A percentile compares a stretch with the other conserved stretches of the same genome.
phyloP scores from a whole-genome alignment of 2,888 invertebrate genomes.

The Pterostichus niger region DNA sequence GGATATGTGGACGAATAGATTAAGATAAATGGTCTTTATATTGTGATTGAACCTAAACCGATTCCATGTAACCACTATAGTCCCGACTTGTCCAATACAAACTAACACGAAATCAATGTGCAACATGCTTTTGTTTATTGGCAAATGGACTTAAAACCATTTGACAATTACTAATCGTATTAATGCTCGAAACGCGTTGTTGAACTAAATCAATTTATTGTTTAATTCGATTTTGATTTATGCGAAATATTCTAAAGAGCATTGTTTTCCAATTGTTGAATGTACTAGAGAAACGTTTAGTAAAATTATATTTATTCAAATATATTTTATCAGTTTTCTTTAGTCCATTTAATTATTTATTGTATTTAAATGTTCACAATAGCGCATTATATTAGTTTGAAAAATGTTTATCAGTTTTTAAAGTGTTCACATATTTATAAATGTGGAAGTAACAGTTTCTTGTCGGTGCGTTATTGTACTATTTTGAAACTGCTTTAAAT shows the following conservation, averaged over 20 bases:
- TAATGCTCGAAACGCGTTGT: slow-evolving; percentile 55
- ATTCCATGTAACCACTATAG: slow-evolving; percentile 54
- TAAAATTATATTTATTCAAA: not conserved
- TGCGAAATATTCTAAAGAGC: slow-evolving; percentile 31
- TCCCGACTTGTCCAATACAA: slow-evolving; percentile 58
- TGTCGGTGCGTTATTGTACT: slow-evolving; percentile 31
- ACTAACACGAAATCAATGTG: slow-evolving; percentile 66
- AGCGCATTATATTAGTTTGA: slow-evolving; percentile 8
- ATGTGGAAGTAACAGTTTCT: not conserved
- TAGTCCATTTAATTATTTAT: slow-evolving; percentile 33
- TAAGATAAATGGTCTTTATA: slow-evolving; percentile 31
- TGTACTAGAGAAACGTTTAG: slow-evolving; percentile 6
- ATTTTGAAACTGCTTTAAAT: slow-evolving; percentile 14
- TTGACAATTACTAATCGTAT: slow-evolving; percentile 38
- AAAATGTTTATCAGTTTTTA: too few species aligned
- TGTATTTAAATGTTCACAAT: slow-evolving; percentile 5
- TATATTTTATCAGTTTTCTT: slow-evolving; percentile 10
- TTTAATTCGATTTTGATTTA: slow-evolving; percentile 31
- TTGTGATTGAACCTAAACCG: slow-evolving; percentile 58
- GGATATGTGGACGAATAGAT: slow-evolving; percentile 24
- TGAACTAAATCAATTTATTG: slow-evolving; percentile 28
- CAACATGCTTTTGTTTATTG: slow-evolving; percentile 63
- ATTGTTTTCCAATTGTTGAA: slow-evolving; percentile 64
- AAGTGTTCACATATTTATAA: not conserved
- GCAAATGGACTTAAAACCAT: slow-evolving; percentile 49